Conservation (phyloP, 1,140 invertebrate genomes). For the Rhagoletis zephyria region DNA sequence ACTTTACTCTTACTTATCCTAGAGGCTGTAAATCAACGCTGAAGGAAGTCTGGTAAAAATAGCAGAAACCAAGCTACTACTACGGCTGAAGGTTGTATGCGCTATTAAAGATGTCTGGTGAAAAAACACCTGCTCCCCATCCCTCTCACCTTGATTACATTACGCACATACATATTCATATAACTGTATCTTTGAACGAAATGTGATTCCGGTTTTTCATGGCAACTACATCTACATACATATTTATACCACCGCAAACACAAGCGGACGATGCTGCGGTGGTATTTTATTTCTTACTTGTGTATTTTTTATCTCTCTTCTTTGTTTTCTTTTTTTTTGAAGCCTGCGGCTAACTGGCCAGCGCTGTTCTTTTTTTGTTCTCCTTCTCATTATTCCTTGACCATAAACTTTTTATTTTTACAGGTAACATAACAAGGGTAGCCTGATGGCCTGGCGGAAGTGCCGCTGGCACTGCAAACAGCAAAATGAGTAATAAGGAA, state of each 20-base stretch:
- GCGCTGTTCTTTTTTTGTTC: not conserved
- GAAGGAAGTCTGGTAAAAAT: not conserved
- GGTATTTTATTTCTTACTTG: not conserved
- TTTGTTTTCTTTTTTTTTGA: slow-evolving; percentile 31
- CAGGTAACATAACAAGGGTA: slow-evolving; percentile 9
- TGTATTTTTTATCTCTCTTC: not conserved
- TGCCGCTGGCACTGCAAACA: not conserved
- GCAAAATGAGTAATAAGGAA: not conserved
- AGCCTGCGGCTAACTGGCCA: not conserved
- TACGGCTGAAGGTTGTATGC: not conserved
- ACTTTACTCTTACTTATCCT: not conserved
- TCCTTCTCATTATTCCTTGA: not conserved
- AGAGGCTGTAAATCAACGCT: slow-evolving; percentile 6
- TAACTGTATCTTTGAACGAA: not conserved
- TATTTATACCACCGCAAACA: not conserved
- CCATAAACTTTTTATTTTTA: not conserved
- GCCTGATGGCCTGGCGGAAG: not conserved
- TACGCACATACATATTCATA: not conserved
- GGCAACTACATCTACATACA: not conserved
- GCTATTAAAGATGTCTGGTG: not conserved
- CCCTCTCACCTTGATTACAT: not conserved
- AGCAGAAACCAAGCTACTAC: slow-evolving; percentile 3
- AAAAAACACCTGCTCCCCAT: not conserved
- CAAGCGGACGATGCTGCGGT: not conserved
- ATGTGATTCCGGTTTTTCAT: not conserved